phyloP scores from a whole-genome alignment of 2,888 invertebrate species.

The Lottia gigantea region DNA sequence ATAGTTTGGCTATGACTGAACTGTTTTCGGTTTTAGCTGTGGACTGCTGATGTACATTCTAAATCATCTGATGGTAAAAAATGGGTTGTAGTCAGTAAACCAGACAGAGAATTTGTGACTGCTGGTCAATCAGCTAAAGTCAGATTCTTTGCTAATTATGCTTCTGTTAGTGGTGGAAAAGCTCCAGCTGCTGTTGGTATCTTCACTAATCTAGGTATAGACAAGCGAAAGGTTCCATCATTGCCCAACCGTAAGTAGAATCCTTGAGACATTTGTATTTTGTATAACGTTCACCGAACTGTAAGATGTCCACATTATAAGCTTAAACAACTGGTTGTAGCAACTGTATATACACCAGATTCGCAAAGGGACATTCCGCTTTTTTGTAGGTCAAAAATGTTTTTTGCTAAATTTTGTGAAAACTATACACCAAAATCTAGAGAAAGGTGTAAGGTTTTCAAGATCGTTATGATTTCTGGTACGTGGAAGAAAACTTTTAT shows the following conservation, averaged over 20 bases:
- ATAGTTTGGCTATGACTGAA: no score
- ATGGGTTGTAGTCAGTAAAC: slow-evolving; percentile 29
- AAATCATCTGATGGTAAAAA: slow-evolving; percentile 23
- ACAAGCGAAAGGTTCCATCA: slow-evolving; percentile 18
- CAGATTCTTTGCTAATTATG: slow-evolving; percentile 29
- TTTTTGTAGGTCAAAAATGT: no score
- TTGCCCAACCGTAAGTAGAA: slow-evolving; percentile 25
- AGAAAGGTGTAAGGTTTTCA: no score
- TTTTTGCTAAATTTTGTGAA: no score
- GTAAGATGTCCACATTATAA: no score
- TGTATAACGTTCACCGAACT: no score
- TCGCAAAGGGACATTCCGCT: no score
- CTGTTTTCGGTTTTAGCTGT: slow-evolving; percentile 14
- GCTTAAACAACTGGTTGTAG: no score
- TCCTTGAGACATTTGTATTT: not conserved
- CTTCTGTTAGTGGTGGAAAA: not conserved
- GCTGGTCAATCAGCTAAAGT: slow-evolving; percentile 16
- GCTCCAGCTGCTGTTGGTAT: slow-evolving; percentile 17
- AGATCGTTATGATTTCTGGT: no score
- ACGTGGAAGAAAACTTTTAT: no score
- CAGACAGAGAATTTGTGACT: slow-evolving; percentile 22
- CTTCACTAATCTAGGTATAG: slow-evolving; percentile 28
- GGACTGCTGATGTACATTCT: slow-evolving; percentile 18
- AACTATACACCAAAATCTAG: no score
- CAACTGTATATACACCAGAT: no score